These are phyloP conservation scores for Coregonus ussuriensis DNA, from an alignment of 2,797 vertebrate genomes.

Conservation along the genomic window DNA sequence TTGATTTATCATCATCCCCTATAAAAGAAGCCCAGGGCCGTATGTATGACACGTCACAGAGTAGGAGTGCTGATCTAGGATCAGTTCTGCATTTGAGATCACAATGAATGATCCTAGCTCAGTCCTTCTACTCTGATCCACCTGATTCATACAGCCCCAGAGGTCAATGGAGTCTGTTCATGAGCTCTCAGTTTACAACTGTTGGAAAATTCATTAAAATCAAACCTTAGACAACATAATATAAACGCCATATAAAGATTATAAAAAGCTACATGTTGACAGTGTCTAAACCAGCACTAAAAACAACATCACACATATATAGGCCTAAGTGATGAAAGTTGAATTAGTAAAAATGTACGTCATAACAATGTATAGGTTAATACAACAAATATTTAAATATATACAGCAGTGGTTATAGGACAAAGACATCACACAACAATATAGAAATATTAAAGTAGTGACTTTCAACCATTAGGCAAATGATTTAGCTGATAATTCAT, in stretches of 20 bases:
- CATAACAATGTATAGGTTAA: slow-evolving; percentile 21
- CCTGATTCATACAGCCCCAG: neutral
- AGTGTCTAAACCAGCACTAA: slow-evolving; percentile 28
- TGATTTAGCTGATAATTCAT: neutral
- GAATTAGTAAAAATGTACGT: slow-evolving; percentile 38
- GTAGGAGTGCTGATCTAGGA: neutral
- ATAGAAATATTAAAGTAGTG: slow-evolving; percentile 9
- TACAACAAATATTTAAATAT: slow-evolving; percentile 20
- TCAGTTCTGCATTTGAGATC: neutral
- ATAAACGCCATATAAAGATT: slow-evolving; percentile 12
- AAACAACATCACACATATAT: slow-evolving; percentile 43
- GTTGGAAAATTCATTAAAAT: slow-evolving; percentile 30
- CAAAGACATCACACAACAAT: neutral
- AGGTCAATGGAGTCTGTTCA: slow-evolving; percentile 30
- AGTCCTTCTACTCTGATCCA: neutral
- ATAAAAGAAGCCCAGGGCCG: slow-evolving; percentile 23
- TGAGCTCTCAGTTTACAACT: slow-evolving; percentile 45
- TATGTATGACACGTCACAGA: neutral
- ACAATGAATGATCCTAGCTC: neutral
- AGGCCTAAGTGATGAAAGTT: slow-evolving; percentile 20
- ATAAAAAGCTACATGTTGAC: slow-evolving; percentile 26
- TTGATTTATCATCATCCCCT: slow-evolving; percentile 34
- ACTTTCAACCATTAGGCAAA: neutral
- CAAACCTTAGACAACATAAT: slow-evolving; percentile 10
- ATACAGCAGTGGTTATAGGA: neutral